These are phyloP conservation scores for Diuraphis noxia DNA, from an alignment of 1,140 invertebrate species.

Conservation along the genomic window DNA sequence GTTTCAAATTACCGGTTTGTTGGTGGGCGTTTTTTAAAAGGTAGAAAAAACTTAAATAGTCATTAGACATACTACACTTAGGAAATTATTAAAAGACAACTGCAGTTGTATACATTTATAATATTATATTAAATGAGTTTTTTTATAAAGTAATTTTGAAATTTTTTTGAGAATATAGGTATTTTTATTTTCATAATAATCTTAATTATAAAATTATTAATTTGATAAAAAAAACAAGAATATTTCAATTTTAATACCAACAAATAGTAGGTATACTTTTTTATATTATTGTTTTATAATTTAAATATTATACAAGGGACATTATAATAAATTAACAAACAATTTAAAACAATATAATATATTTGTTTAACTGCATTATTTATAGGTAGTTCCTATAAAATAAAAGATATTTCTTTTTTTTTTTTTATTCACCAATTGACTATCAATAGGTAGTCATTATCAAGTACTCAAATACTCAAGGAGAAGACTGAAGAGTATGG, in stretches of 20 bases:
- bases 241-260: background rate
- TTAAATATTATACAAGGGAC: background rate
- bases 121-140: background rate
- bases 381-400: background rate
- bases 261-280: background rate
- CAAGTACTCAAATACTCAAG: too few relatives aligned
- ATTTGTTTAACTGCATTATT: background rate
- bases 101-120: background rate
- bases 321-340: background rate
- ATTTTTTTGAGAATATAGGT: too few relatives aligned
- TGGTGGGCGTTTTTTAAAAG: background rate
- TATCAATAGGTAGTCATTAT: too few relatives aligned
- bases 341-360: background rate
- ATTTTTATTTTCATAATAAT: too few relatives aligned
- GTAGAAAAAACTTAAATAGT: background rate
- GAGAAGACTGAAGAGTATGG: too few relatives aligned
- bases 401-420: too few relatives aligned
- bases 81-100: background rate
- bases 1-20: background rate
- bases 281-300: background rate
- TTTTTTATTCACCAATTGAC: too few relatives aligned
- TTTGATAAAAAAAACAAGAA: background rate
- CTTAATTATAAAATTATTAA: too few relatives aligned
- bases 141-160: background rate
- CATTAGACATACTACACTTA: background rate